Percentiles rank a stretch among this genome's conserved stretches.
Evolutionary conservation across 2,797 vertebrate species (phyloP).

Genomic region (Sebastes diploproa): DNA sequence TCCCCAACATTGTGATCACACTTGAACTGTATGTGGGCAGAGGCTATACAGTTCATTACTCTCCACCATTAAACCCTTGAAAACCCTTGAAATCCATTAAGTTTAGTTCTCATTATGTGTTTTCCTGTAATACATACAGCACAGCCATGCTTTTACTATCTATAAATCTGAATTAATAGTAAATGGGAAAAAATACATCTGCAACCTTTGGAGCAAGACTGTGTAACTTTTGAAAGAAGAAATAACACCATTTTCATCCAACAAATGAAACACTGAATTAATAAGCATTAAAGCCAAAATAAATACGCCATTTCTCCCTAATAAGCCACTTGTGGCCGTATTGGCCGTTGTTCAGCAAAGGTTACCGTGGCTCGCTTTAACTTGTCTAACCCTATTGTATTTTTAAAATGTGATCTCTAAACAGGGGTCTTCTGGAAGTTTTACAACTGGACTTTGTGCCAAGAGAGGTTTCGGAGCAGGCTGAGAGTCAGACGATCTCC

Average conservation of each 20-base stretch:
- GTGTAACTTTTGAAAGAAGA: neutral
- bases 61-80: neutral
- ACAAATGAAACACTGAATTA: neutral
- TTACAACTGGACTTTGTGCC: slow-evolving; percentile 82
- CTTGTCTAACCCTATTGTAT: neutral
- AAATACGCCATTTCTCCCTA: neutral
- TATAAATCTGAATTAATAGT: neutral
- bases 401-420: neutral
- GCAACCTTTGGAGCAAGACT: neutral
- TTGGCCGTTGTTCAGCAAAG: neutral
- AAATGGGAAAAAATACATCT: neutral
- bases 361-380: neutral
- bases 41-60: neutral
- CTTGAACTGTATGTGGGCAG: neutral
- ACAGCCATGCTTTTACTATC: no score
- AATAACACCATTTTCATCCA: neutral
- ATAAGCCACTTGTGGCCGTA: neutral
- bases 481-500: slow-evolving; percentile 77
- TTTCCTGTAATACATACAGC: neutral
- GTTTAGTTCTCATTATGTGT: neutral
- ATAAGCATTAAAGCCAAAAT: neutral
- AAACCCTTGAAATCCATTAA: neutral
- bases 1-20: neutral
- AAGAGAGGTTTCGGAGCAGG: slow-evolving; percentile 68
- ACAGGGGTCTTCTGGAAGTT: slow-evolving; percentile 82